A percentile compares a stretch with the other conserved stretches of the same genome.
These are phyloP conservation scores for Phorcus lineatus DNA, from an alignment of 2,888 invertebrate species.

Conservation along the genomic window DNA sequence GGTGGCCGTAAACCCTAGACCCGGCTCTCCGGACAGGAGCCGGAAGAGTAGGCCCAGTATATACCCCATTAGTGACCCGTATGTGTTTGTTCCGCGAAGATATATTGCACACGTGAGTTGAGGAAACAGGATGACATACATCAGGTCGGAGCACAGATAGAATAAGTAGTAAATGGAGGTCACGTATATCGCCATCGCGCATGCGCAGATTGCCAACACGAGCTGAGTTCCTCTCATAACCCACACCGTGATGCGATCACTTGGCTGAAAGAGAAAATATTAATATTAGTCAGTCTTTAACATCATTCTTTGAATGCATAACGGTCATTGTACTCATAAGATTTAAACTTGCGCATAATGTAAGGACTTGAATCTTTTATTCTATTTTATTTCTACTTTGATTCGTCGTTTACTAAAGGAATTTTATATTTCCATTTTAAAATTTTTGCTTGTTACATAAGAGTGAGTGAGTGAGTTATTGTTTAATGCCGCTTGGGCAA, in stretches of 20 bases:
- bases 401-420: too few relatives aligned
- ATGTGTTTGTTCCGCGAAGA: constrained; percentile 95
- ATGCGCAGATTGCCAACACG: constrained; percentile 85
- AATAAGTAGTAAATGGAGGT: constrained; percentile 97
- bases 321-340: too few relatives aligned
- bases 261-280: constrained; percentile 80
- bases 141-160: constrained; percentile 98
- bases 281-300: too few relatives aligned
- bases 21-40: constrained; percentile 34
- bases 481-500: too few relatives aligned
- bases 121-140: constrained; percentile 98
- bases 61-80: constrained; percentile 85
- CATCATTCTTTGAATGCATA: too few relatives aligned
- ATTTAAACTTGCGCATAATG: too few relatives aligned
- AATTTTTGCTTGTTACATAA: too few relatives aligned
- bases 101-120: constrained; percentile 98
- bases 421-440: too few relatives aligned
- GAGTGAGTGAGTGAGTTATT: too few relatives aligned
- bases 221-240: constrained; percentile 89
- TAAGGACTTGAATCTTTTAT: too few relatives aligned
- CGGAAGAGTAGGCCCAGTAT: constrained; percentile 51
- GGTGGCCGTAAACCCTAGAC: constrained; percentile 40
- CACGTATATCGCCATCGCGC: constrained; percentile 95
- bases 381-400: too few relatives aligned
- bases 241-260: constrained; percentile 93